Evolutionary conservation across 23 tunicate genomes (phyloP).

Genomic region (Trididemnum clinides): DNA sequence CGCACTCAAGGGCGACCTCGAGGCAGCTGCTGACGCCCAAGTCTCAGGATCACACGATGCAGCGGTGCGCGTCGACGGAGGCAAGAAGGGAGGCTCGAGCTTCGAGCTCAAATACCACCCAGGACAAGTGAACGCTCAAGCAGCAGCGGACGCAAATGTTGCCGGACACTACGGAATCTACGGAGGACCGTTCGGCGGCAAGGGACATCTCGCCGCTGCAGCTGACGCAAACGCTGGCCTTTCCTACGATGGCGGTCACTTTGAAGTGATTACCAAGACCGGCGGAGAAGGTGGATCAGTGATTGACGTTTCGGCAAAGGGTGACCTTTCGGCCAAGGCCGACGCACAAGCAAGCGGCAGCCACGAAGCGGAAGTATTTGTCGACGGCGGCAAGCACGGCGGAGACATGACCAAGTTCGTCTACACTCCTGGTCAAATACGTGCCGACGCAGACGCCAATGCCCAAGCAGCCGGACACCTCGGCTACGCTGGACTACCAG

Average conservation of each 20-base stretch:
- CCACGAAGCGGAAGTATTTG: neutral
- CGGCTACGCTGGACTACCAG: constrained; percentile 1
- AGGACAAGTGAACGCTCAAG: neutral
- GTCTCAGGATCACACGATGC: constrained; percentile 2
- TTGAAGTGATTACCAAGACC: constrained; percentile 14
- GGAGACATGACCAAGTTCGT: neutral
- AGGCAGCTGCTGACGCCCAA: neutral
- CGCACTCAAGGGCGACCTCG: neutral
- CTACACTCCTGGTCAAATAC: constrained; percentile 1
- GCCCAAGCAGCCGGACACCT: neutral
- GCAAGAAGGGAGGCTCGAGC: constrained; percentile 2
- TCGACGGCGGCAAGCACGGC: neutral
- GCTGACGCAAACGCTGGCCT: neutral
- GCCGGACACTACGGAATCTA: neutral
- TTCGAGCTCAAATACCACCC: neutral
- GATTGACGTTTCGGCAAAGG: neutral
- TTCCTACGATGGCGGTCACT: neutral
- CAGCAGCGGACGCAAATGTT: neutral
- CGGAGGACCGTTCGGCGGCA: neutral
- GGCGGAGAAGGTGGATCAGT: neutral
- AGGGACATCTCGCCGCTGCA: neutral
- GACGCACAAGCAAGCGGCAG: constrained; percentile 20
- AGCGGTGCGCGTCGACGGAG: neutral
- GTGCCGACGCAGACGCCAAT: neutral
- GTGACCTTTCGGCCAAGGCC: neutral